Evolutionary conservation across 1,140 invertebrate genomes (phyloP).

Genomic region (Leptoteleia sp.): DNA sequence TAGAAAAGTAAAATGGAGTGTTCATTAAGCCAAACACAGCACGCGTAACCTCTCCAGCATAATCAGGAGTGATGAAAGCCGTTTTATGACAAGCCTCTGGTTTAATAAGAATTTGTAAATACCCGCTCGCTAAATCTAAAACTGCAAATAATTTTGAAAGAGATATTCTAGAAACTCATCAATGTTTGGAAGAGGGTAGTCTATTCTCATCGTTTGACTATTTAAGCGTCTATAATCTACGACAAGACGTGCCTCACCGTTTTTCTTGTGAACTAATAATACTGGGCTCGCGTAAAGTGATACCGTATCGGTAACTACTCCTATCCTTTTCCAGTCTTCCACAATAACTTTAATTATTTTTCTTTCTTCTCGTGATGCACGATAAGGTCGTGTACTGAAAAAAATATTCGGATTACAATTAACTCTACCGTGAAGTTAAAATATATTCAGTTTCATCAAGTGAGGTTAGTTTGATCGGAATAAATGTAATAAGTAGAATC

Average conservation of each 20-base stretch:
- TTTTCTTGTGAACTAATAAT: conserved; percentile 20
- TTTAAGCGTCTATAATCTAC: conserved; percentile 2
- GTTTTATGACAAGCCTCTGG: background rate
- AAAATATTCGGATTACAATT: too few species aligned
- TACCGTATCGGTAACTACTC: conserved; percentile 18
- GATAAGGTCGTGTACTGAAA: too few species aligned
- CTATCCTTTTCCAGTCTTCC: conserved; percentile 17
- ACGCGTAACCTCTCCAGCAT: background rate
- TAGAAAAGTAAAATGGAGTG: background rate
- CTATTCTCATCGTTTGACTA: background rate
- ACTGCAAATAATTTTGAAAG: background rate
- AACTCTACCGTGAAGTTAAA: too few species aligned
- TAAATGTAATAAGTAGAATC: too few species aligned
- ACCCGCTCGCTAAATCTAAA: background rate
- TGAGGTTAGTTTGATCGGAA: too few species aligned
- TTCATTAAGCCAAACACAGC: background rate
- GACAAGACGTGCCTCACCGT: conserved; percentile 2
- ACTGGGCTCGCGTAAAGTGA: conserved; percentile 24
- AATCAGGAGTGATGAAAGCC: background rate
- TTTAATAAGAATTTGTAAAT: background rate
- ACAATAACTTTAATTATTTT: conserved; percentile 37
- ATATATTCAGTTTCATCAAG: too few species aligned
- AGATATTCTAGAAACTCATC: background rate
- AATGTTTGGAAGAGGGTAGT: conserved; percentile 3
- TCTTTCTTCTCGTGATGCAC: too few species aligned